phyloP scores from a whole-genome alignment of 2,797 vertebrate genomes.

The Petrocephalus sullivani region DNA sequence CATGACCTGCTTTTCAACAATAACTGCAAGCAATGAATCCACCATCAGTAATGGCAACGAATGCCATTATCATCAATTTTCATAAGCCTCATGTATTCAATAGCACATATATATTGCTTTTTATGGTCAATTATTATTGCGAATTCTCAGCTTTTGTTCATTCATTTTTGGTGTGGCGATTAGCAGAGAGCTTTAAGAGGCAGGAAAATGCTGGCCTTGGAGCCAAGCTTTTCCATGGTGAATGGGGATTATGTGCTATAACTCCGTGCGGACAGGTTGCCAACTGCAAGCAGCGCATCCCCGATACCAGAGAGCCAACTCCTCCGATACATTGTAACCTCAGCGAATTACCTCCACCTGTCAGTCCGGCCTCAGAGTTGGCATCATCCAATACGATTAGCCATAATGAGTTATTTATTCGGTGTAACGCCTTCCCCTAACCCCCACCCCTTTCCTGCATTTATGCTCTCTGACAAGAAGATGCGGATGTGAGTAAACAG shows the following conservation, averaged over 20 bases:
- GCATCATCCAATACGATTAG: conserved; percentile 68
- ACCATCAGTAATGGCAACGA: conserved; percentile 40
- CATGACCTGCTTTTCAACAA: conserved; percentile 51
- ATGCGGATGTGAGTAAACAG: conserved; percentile 70
- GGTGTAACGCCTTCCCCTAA: conserved; percentile 55
- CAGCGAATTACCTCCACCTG: conserved; percentile 68
- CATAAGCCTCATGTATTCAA: conserved; percentile 43
- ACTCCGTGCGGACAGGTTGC: conserved; percentile 42
- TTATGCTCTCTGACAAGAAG: conserved; percentile 62
- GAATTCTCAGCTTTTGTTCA: conserved; percentile 41
- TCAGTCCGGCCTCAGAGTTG: conserved; percentile 60
- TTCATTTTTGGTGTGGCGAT: conserved; percentile 33
- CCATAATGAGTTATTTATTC: conserved; percentile 75
- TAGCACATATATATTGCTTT: conserved; percentile 43
- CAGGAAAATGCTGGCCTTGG: conserved; percentile 32
- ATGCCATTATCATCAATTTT: conserved; percentile 49
- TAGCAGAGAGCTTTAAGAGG: conserved; percentile 29
- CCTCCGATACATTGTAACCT: conserved; percentile 62
- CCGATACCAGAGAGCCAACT: conserved; percentile 52
- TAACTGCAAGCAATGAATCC: conserved; percentile 37
- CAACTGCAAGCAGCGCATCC: conserved; percentile 42
- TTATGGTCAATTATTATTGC: conserved; percentile 47
- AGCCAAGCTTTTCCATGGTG: conserved; percentile 39
- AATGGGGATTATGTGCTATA: conserved; percentile 46
- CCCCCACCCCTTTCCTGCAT: conserved; percentile 32